phyloP scores from a whole-genome alignment of 92 coral and sea anemone species.

The Muricea muricata region DNA sequence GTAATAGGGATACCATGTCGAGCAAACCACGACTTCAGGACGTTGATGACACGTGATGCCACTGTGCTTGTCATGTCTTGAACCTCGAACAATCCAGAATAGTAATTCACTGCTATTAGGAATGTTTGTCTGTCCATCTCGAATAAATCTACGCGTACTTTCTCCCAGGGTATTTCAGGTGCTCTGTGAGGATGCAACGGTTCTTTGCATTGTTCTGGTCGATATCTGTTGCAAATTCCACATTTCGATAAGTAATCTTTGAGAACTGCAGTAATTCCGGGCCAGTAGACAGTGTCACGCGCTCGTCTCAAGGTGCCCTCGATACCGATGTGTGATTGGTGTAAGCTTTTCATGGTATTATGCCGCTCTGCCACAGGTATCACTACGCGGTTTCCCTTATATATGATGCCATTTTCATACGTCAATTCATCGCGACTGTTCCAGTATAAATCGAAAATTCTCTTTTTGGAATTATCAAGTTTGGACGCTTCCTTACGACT shows the following conservation, averaged over 20 bases:
- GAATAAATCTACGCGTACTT: constrained; percentile 41
- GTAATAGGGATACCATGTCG: constrained; percentile 55
- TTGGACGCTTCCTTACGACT: no score
- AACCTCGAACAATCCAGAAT: constrained; percentile 51
- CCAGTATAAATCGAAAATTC: no score
- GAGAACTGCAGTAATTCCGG: background rate
- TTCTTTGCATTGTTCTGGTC: constrained; percentile 56
- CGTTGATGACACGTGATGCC: constrained; percentile 27
- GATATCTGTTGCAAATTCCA: constrained; percentile 49
- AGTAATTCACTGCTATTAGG: constrained; percentile 47
- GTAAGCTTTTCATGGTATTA: no score
- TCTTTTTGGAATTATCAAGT: no score
- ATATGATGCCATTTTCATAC: no score
- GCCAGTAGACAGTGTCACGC: no score
- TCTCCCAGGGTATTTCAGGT: constrained; percentile 38
- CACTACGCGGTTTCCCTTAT: no score
- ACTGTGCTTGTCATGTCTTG: constrained; percentile 46
- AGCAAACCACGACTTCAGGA: constrained; percentile 46
- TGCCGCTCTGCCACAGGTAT: no score
- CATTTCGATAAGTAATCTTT: constrained; percentile 47
- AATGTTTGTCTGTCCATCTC: constrained; percentile 32
- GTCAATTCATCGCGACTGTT: no score
- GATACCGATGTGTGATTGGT: no score
- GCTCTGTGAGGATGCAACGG: constrained; percentile 30
- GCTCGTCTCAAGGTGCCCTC: no score